Percentiles rank a stretch among this genome's conserved stretches.
Conservation (phyloP, 2,797 vertebrate genomes). For the Orientallactaga sibirica region DNA sequence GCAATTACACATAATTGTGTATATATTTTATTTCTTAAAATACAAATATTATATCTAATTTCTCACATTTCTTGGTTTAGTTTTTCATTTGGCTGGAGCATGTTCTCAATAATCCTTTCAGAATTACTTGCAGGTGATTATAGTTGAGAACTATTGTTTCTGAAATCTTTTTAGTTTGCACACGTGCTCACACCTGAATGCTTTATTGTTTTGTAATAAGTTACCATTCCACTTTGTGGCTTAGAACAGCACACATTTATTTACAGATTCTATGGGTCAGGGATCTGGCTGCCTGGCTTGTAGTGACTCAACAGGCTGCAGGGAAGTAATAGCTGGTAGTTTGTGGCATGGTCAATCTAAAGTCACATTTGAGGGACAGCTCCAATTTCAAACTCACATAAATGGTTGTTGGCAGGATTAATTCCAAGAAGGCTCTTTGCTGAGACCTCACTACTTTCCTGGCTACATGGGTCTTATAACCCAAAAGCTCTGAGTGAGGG, state of each 20-base stretch:
- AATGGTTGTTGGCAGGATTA: neutral
- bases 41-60: neutral
- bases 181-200: neutral
- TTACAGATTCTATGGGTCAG: neutral
- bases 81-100: neutral
- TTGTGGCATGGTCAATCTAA: neutral
- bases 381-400: neutral
- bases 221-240: neutral
- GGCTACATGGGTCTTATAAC: neutral
- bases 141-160: constrained; percentile 2
- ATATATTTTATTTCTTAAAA: neutral
- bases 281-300: neutral
- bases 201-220: constrained; percentile 12
- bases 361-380: neutral
- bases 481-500: neutral
- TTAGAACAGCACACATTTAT: neutral
- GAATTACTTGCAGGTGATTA: neutral
- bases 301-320: neutral
- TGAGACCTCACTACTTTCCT: neutral
- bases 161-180: neutral
- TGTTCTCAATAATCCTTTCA: neutral
- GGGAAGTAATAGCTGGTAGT: neutral
- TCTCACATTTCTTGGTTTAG: neutral
- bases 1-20: neutral
- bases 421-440: neutral